These are phyloP conservation scores for Anoncus sp. DNA, from an alignment of 2,888 invertebrate genomes.

Conservation along the genomic window DNA sequence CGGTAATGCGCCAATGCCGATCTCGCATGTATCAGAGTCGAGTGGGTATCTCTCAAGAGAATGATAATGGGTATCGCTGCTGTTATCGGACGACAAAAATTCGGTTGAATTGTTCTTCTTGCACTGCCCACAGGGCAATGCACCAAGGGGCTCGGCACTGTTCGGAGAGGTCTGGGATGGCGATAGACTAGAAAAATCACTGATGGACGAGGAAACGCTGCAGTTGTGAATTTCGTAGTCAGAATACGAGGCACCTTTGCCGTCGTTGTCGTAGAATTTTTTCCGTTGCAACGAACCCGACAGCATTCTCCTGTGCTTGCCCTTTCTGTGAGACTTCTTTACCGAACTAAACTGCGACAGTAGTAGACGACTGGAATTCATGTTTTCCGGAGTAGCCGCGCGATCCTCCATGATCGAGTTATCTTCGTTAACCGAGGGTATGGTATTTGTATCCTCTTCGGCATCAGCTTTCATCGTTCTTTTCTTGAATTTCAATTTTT, in stretches of 20 bases:
- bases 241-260: conserved; percentile 42
- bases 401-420: conserved; percentile 59
- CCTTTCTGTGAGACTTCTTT: conserved; percentile 78
- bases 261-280: conserved; percentile 66
- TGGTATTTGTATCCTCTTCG: conserved; percentile 24
- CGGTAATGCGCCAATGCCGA: conserved; percentile 33
- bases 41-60: conserved; percentile 31
- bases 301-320: conserved; percentile 73
- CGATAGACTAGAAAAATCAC: conserved; percentile 28
- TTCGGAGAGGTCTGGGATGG: conserved; percentile 18
- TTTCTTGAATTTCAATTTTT: conserved; percentile 70
- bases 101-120: conserved; percentile 19
- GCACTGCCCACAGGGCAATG: not conserved
- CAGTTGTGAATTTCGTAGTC: conserved; percentile 44
- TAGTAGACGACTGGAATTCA: conserved; percentile 78
- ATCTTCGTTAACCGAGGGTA: not conserved
- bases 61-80: conserved; percentile 38
- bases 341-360: conserved; percentile 76
- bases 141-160: not conserved
- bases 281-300: conserved; percentile 47
- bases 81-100: conserved; percentile 38
- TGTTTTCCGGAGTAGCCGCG: conserved; percentile 76
- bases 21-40: conserved; percentile 20
- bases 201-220: conserved; percentile 26
- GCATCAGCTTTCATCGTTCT: conserved; percentile 44